Percentiles rank a stretch among this genome's conserved stretches.
Evolutionary conservation across 1,140 invertebrate genomes (phyloP).

Genomic region (Chelonus insularis): DNA sequence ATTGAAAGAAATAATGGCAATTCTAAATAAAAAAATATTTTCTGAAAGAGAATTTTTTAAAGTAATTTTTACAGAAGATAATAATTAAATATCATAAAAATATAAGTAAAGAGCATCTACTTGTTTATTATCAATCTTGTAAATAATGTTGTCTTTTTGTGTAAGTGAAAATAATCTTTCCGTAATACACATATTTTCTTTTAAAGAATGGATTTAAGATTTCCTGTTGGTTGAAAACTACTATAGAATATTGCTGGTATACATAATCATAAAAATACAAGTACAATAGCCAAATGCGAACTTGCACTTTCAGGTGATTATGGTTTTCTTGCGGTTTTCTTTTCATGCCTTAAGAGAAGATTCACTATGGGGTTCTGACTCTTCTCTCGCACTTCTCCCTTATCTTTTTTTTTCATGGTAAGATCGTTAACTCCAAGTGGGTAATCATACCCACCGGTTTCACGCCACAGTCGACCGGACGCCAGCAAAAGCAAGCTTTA

Average conservation of each 20-base stretch:
- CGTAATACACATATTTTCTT: too few relatives aligned
- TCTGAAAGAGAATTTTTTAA: too few relatives aligned
- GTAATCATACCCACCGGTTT: conserved; percentile 36
- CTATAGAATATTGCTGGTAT: neutral
- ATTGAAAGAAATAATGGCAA: too few relatives aligned
- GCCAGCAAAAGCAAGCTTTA: conserved; percentile 24
- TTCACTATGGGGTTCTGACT: conserved; percentile 34
- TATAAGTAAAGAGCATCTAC: too few relatives aligned
- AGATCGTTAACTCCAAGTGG: conserved; percentile 35
- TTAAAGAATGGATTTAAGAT: neutral
- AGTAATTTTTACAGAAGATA: too few relatives aligned
- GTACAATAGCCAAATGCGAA: conserved; percentile 29
- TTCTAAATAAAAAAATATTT: too few relatives aligned
- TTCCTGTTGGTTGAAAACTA: neutral
- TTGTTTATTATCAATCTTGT: too few relatives aligned
- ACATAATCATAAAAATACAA: conserved; percentile 18
- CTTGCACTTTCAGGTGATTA: conserved; percentile 29
- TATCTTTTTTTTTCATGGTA: conserved; percentile 15
- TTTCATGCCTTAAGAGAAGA: conserved; percentile 36
- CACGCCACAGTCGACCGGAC: conserved; percentile 29
- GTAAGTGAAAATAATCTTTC: too few relatives aligned
- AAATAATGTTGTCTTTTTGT: too few relatives aligned
- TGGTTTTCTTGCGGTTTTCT: conserved; percentile 41
- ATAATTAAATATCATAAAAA: too few relatives aligned
- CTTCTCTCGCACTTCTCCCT: conserved; percentile 3